Evolutionary conservation across 30 jellyfish, hydroid and myxozoan genomes (phyloP), one percentile per base, ranked within the genome.

Genomic region (Rhopilema esculentum): DNA sequence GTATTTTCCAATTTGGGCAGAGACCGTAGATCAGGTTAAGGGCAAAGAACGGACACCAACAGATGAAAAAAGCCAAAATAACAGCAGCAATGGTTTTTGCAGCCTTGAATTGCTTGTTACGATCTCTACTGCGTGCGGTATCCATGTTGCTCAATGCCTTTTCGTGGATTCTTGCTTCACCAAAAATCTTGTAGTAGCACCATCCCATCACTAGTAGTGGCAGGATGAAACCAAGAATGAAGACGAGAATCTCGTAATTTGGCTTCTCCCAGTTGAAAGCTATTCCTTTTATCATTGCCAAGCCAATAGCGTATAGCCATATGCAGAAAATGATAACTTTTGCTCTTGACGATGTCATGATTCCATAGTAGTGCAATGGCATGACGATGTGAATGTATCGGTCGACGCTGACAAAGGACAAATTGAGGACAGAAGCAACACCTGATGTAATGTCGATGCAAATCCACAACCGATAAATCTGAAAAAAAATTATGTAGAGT

Each of bases 31-130:
- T 73, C 25, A 91, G 84, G 50, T 91, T 91, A 15, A 88, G 31
- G 49, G 81, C 63, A 82, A 85, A 76, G 91, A 83, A 91, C 62
- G 97, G 97, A 61, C 93, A 85, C 97, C 97, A 91, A 28, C 97
- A 91, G 50, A 91, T 72, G 83, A 91, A 85, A 86, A 91, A 91
- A 25, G 93, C 96, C n/a, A 91, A 86, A 8, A 91, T 87, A 22
- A 91, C 93, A 17, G 81, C 80, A 12, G 96, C 96, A 50, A 91
- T 91, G 50, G 97, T 86, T 72, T 83, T 85, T 77, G 91, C 93
- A 20, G 97, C 97, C 27, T 91, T 91, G 82, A 83, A 68, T 51
- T 91, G 90, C 69, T 80, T 79, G 8, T 62, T 31, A 1, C 88
- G 75, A 15, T 77, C 95, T 51, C 65, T 48, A 19, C 70, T 65